Base-by-base conservation (phyloP, 2,888 invertebrate species). In the Rosalia funebris region DNA sequence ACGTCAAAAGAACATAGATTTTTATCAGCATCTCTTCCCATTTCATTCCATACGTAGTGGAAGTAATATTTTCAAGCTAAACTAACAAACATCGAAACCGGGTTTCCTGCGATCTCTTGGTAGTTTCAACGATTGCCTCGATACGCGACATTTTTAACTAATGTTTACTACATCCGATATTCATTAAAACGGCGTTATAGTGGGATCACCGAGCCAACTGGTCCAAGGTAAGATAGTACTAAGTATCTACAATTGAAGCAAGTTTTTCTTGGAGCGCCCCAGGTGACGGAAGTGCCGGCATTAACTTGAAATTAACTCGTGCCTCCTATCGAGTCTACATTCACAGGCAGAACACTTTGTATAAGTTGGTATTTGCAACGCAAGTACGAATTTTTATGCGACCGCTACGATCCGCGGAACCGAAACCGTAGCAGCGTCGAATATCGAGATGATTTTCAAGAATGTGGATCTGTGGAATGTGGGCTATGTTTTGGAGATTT, bases 251-350 rank as follows among this genome's bases (percentile, higher is more conserved):
- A 60, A 61, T 59, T 59, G 58, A 50, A 65, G 67, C 65, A 58
- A 67, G 65, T 67, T 67, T 67, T 65, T 67, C 67, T 65, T 63
- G 57, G 55, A 62, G 45, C 59, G 67, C 67, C 67, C 17, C 41
- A 55, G 65, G 67, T 65, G 55, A 60, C 67, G 67, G 67, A 68
- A 68, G 62, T 65, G 63, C 57, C 61, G 63, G 53, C 58, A 67
- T 62, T 58, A 63, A 66, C 65, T 57, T 67, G 57, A 67, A 67
- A 64, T 68, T 68, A 61, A 63, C 65, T 61, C 60, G 63, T 65
- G 61, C 55, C 61, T 63, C 57, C 53, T 61, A 67, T 52, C 48
- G 19, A 60, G 57, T 54, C 46, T 17, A 65, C 16, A 25, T 41
- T 20, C 25, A 12, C 9, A 15, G 20, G 11, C 20, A 44, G 16